A percentile compares a stretch with the other conserved stretches of the same genome.
phyloP scores from a whole-genome alignment of 1,140 invertebrate species.

The Scaptomyza pallida region DNA sequence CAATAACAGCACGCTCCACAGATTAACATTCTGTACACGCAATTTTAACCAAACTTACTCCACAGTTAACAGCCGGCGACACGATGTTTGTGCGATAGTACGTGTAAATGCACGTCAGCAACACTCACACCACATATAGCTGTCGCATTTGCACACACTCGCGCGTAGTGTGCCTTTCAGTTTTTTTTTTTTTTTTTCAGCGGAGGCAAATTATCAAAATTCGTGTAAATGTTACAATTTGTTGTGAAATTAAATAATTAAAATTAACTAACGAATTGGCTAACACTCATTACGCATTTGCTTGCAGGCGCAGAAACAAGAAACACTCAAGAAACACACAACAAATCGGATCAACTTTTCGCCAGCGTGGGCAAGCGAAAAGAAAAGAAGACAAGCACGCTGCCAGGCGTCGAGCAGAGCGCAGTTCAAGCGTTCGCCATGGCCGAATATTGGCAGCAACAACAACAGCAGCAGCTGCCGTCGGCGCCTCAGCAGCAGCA shows the following conservation, averaged over 20 bases:
- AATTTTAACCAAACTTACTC: conserved; percentile 2
- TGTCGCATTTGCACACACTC: conserved; percentile 40
- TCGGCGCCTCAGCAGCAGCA: conserved; percentile 19
- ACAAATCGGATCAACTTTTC: conserved; percentile 46
- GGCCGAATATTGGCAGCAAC: conserved; percentile 70
- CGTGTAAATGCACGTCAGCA: conserved; percentile 43
- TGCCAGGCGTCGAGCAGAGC: conserved; percentile 1
- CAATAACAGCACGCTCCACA: conserved; percentile 2
- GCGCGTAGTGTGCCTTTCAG: conserved; percentile 28
- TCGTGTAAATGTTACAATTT: conserved; percentile 47
- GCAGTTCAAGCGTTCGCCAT: conserved; percentile 32
- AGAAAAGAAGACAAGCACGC: conserved; percentile 19
- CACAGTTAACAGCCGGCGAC: conserved; percentile 6
- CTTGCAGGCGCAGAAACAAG: conserved; percentile 22
- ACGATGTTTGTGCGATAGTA: conserved; percentile 13
- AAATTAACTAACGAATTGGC: background rate
- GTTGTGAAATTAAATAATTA: conserved; percentile 44
- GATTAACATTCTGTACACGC: background rate
- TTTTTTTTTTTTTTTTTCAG: conserved; percentile 45
- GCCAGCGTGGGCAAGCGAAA: conserved; percentile 37
- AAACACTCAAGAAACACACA: conserved; percentile 1
- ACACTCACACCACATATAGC: conserved; percentile 27
- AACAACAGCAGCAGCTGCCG: conserved; percentile 18
- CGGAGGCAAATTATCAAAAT: conserved; percentile 41
- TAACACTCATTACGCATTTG: conserved; percentile 15